These are phyloP conservation scores for Doris montereyensis DNA, from an alignment of 2,888 invertebrate species.

Conservation along the genomic window DNA sequence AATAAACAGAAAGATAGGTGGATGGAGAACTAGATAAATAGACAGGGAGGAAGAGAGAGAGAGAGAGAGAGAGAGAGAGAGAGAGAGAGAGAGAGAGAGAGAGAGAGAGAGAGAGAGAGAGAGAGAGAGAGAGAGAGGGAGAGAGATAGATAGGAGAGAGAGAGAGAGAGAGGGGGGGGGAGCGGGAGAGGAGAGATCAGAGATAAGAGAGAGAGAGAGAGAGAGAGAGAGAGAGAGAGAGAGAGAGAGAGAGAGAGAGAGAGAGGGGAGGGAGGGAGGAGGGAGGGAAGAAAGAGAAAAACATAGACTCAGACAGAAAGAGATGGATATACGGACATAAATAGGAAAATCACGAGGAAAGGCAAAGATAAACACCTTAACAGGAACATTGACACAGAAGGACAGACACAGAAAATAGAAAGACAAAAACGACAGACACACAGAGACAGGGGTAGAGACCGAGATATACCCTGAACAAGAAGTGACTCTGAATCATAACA, in stretches of 20 bases:
- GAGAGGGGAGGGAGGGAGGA: background rate
- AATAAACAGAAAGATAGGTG: background rate
- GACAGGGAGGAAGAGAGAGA: background rate
- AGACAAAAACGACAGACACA: background rate
- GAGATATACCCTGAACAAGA: too few relatives aligned
- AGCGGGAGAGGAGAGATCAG: background rate
- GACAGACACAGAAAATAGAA: background rate
- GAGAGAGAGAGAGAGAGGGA: background rate
- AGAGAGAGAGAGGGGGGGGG: background rate
- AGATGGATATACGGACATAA: background rate
- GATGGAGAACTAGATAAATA: background rate
- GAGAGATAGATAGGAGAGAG: background rate
- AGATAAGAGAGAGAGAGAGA: background rate
- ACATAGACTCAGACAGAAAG: background rate
- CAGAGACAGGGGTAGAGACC: too few relatives aligned
- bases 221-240: background rate
- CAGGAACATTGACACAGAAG: background rate
- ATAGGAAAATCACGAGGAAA: background rate
- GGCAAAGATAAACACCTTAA: background rate
- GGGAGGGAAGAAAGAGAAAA: background rate
- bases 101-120: background rate
- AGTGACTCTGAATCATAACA: too few relatives aligned
- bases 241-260: background rate
- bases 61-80: background rate
- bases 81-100: constrained; percentile 6